Conservation (phyloP, 2,797 vertebrate species). For the Pteropus rufus region DNA sequence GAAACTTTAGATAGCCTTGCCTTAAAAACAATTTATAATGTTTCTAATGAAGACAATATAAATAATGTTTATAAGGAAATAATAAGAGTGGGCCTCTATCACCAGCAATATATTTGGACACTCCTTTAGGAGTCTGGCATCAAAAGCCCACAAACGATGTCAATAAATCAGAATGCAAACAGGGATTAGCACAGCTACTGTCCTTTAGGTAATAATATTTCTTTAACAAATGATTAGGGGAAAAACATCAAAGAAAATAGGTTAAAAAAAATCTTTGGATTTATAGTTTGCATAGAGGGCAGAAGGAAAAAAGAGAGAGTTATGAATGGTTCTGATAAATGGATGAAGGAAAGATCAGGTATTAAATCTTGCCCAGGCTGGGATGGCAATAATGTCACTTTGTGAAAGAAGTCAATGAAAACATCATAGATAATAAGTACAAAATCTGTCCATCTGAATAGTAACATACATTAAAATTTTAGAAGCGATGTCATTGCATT, state of each 20-base stretch:
- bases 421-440: slow-evolving; percentile 6
- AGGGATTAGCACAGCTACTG: background rate
- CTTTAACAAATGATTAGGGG: background rate
- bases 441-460: slow-evolving; percentile 29
- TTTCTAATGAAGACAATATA: background rate
- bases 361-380: background rate
- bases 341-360: background rate
- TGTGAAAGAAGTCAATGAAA: slow-evolving; percentile 46
- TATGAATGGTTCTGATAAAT: background rate
- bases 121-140: background rate
- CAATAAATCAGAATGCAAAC: background rate
- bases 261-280: background rate
- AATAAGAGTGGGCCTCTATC: background rate
- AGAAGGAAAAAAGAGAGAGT: background rate
- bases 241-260: background rate
- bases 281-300: background rate
- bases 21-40: background rate
- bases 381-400: slow-evolving; percentile 29
- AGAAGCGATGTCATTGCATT: background rate
- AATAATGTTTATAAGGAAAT: background rate
- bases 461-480: slow-evolving; percentile 20
- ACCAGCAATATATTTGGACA: background rate
- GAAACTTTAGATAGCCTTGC: background rate
- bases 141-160: background rate
- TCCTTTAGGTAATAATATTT: background rate